Percentiles rank a stretch among this genome's conserved stretches.
Conservation (phyloP, 2,797 vertebrate genomes). For the Miopithecus talapoin region DNA sequence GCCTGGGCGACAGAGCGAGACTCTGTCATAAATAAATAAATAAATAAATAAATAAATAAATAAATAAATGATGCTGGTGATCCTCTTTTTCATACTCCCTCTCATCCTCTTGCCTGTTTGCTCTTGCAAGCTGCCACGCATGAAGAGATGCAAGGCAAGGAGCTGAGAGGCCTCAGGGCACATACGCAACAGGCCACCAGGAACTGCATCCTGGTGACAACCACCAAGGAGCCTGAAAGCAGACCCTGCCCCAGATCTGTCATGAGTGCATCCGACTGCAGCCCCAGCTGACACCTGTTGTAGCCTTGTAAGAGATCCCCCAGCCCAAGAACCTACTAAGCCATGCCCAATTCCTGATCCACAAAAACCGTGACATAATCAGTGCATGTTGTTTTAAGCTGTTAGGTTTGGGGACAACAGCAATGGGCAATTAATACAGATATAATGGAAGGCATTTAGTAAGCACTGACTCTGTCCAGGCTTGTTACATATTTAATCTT, state of each 20-base stretch:
- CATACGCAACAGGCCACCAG: neutral
- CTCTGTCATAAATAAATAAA: neutral
- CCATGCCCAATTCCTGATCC: neutral
- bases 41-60: too few species aligned
- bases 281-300: neutral
- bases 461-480: neutral
- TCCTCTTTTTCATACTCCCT: neutral
- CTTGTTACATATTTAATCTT: neutral
- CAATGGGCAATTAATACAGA: neutral
- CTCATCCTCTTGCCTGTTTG: neutral
- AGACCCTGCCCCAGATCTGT: neutral
- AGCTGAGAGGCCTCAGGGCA: neutral
- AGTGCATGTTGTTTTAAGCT: neutral
- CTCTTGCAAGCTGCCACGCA: neutral
- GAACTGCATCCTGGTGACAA: neutral
- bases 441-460: neutral
- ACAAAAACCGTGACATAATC: neutral
- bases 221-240: neutral
- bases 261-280: neutral
- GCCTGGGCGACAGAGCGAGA: neutral
- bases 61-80: neutral
- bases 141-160: neutral
- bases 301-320: neutral
- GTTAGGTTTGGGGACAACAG: too few species aligned
- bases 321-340: neutral